Conservation (phyloP, 23 tunicate species). For the Aplidium turbinatum region DNA sequence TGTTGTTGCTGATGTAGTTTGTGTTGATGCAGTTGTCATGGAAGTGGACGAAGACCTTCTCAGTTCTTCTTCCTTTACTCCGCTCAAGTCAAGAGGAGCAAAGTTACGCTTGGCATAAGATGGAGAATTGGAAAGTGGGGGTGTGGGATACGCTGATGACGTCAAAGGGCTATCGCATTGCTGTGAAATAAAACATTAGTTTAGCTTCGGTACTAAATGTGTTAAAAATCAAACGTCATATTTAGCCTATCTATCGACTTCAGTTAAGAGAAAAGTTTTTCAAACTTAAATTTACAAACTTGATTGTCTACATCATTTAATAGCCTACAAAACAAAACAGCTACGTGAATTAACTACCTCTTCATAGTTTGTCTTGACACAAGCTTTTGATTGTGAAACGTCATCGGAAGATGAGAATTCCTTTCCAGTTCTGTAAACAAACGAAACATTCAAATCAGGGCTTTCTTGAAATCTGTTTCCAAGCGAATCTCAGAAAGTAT, state of each 20-base stretch:
- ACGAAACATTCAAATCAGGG: neutral
- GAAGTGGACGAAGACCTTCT: neutral
- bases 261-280: no score
- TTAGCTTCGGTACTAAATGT: no score
- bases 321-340: no score
- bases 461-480: neutral
- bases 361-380: no score
- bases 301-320: no score
- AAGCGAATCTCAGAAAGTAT: neutral
- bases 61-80: slow-evolving; percentile 30
- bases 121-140: slow-evolving; percentile 61
- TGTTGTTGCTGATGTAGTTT: slow-evolving; percentile 18
- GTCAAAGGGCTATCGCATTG: slow-evolving; percentile 26
- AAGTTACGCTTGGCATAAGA: slow-evolving; percentile 26
- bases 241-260: no score
- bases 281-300: no score
- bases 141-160: slow-evolving; percentile 53
- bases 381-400: no score
- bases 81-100: slow-evolving; percentile 61
- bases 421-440: no score
- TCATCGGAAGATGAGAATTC: no score
- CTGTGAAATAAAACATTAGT: slow-evolving; percentile 18
- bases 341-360: no score
- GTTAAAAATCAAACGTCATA: no score
- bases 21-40: slow-evolving; percentile 36